Percentiles rank a stretch among this genome's conserved stretches.
phyloP scores from a whole-genome alignment of 2,113 vertebrate genomes.

The Sigmodon hispidus region DNA sequence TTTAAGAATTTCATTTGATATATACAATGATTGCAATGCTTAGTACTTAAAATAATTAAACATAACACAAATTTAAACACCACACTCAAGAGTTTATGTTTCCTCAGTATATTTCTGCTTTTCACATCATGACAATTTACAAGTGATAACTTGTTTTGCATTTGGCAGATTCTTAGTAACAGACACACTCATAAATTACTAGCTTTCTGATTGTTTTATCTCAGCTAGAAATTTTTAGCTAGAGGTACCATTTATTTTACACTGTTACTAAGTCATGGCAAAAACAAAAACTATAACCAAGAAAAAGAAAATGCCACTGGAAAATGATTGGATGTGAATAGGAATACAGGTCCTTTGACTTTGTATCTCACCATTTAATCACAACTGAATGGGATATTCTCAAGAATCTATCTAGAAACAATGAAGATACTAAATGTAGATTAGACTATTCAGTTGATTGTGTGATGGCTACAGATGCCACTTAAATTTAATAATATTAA shows the following conservation, averaged over 20 bases:
- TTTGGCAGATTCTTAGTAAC: neutral
- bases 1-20: neutral
- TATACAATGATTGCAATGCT: neutral
- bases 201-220: neutral
- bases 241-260: neutral
- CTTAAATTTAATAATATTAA: neutral
- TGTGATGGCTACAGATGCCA: rapidly evolving
- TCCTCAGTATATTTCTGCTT: neutral
- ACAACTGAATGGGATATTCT: neutral
- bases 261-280: neutral
- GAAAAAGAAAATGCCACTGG: neutral
- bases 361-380: neutral
- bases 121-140: neutral
- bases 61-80: rapidly evolving
- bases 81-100: neutral
- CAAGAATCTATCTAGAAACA: neutral
- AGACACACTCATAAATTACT: neutral
- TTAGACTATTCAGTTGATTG: neutral
- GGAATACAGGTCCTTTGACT: neutral
- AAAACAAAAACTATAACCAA: neutral
- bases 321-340: neutral
- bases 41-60: neutral
- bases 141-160: neutral
- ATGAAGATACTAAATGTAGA: neutral
- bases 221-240: no score